Percentiles rank a stretch among this genome's conserved stretches.
Evolutionary conservation across 2,113 vertebrate species (phyloP).

Genomic region (Nymphicus hollandicus): DNA sequence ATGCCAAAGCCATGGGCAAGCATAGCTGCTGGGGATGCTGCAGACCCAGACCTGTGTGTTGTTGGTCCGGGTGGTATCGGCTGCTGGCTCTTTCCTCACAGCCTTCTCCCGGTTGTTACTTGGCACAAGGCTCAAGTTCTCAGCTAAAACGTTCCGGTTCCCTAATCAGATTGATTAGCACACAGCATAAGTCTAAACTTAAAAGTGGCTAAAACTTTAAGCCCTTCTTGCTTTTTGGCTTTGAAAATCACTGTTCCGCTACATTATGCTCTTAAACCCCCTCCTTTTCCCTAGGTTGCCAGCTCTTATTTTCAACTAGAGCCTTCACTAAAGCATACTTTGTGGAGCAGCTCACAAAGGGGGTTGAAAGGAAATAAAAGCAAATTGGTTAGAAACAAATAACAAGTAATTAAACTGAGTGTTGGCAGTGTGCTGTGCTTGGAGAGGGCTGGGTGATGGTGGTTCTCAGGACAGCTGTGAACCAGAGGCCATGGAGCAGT

Average conservation of each 20-base stretch:
- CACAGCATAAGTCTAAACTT: neutral
- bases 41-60: accelerated
- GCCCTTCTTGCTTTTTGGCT: neutral
- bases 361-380: neutral
- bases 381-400: neutral
- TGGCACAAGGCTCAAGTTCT: neutral
- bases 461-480: neutral
- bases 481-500: accelerated
- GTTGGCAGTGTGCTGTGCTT: neutral
- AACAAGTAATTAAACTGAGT: neutral
- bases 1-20: neutral
- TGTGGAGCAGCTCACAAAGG: neutral
- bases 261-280: neutral
- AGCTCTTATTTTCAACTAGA: neutral
- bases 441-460: neutral
- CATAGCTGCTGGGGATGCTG: neutral
- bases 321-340: neutral
- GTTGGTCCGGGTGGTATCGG: accelerated
- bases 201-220: neutral
- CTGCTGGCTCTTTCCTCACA: neutral
- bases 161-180: neutral
- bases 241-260: neutral
- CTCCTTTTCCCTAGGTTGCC: neutral
- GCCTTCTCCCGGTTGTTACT: neutral
- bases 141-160: neutral